A percentile compares a stretch with the other conserved stretches of the same genome.
phyloP scores from a whole-genome alignment of 2,797 vertebrate species.

The Artibeus jamaicensis region DNA sequence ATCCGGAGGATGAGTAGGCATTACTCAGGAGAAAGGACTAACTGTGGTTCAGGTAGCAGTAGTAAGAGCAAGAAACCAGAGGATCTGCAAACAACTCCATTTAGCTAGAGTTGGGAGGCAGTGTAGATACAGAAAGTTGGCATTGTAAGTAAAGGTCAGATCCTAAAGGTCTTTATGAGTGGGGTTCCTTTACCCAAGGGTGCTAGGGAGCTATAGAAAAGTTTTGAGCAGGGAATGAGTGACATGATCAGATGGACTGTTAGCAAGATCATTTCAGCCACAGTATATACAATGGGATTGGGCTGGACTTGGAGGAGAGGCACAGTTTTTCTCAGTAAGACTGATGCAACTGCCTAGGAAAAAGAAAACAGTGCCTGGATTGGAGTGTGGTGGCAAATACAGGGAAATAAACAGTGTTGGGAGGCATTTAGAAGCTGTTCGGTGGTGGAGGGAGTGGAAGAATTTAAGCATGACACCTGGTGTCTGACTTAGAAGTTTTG shows the following conservation, averaged over 20 bases:
- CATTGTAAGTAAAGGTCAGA: background rate
- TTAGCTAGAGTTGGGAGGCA: background rate
- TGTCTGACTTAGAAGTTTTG: background rate
- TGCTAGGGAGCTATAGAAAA: background rate
- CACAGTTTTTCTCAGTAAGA: background rate
- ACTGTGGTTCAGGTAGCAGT: background rate
- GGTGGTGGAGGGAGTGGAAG: background rate
- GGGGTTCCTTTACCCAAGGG: background rate
- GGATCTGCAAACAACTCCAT: background rate
- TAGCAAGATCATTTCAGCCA: background rate
- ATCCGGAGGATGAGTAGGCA: background rate
- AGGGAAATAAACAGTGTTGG: background rate
- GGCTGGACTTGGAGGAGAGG: background rate
- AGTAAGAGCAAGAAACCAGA: background rate
- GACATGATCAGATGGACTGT: background rate
- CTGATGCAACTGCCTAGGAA: background rate
- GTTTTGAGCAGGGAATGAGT: background rate
- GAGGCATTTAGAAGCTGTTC: background rate
- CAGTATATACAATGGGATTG: background rate
- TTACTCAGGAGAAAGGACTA: background rate
- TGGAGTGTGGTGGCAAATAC: rapidly evolving
- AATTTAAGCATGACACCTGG: background rate
- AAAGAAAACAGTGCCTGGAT: background rate
- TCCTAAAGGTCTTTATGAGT: background rate
- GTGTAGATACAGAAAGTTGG: background rate